A percentile compares a stretch with the other conserved stretches of the same genome.
phyloP scores from a whole-genome alignment of 1,140 invertebrate species.

The Cryptotermes secundus region DNA sequence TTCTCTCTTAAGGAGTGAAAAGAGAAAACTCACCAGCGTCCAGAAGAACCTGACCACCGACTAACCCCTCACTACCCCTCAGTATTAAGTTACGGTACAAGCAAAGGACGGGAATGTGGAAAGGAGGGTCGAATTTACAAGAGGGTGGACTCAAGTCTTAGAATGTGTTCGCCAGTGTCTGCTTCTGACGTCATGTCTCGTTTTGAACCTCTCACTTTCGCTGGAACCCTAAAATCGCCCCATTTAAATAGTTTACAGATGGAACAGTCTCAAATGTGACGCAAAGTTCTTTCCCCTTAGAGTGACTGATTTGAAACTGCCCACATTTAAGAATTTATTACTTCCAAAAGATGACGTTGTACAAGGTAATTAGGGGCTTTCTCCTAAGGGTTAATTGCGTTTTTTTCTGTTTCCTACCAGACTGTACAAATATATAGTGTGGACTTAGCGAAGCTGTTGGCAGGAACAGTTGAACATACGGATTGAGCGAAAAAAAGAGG shows the following conservation, averaged over 20 bases:
- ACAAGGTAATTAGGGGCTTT: not conserved
- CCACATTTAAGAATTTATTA: no score
- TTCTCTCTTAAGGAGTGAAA: not conserved
- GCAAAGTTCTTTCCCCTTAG: not conserved
- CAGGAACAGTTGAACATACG: no score
- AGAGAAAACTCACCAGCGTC: not conserved
- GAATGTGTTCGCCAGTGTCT: not conserved
- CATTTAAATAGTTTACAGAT: not conserved
- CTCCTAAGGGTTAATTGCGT: no score
- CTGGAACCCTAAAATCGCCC: no score
- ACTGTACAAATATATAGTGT: no score
- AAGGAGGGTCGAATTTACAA: constrained; percentile 1
- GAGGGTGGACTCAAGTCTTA: not conserved
- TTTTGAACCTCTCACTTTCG: not conserved
- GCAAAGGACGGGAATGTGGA: not conserved
- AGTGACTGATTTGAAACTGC: not conserved
- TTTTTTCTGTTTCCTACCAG: no score
- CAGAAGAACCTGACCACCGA: constrained; percentile 1
- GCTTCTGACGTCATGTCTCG: not conserved
- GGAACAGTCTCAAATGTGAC: not conserved
- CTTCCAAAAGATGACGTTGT: not conserved
- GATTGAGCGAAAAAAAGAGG: no score
- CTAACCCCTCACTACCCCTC: no score
- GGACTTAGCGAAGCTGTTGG: no score
- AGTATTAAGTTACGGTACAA: not conserved